These are phyloP conservation scores for Drosophila erecta DNA, from an alignment of 1,140 invertebrate species.

Conservation along the genomic window DNA sequence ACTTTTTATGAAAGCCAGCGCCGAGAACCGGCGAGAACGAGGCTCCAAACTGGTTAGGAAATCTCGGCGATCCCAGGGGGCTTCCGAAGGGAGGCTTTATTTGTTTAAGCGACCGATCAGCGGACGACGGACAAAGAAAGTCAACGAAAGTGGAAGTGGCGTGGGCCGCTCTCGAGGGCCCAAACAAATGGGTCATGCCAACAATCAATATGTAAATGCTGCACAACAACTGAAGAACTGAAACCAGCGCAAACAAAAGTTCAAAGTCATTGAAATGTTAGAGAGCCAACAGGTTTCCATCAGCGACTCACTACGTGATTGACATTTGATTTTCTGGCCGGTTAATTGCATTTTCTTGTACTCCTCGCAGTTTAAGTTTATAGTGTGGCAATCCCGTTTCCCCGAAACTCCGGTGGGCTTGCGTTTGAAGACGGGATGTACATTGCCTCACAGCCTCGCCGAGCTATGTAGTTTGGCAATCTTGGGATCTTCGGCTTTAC, in stretches of 20 bases:
- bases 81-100: background rate
- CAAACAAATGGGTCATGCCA: constrained; percentile 71
- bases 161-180: constrained; percentile 64
- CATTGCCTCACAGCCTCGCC: constrained; percentile 17
- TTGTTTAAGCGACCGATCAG: constrained; percentile 20
- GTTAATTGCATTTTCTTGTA: constrained; percentile 77
- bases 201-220: constrained; percentile 73
- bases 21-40: constrained; percentile 59
- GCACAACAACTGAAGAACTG: constrained; percentile 6
- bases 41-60: constrained; percentile 61
- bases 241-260: constrained; percentile 44
- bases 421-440: background rate
- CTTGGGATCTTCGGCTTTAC: constrained; percentile 1
- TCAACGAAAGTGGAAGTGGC: constrained; percentile 79
- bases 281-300: constrained; percentile 66
- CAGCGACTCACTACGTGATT: constrained; percentile 59
- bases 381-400: constrained; percentile 45
- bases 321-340: constrained; percentile 62
- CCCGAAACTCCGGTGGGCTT: constrained; percentile 6
- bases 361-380: background rate
- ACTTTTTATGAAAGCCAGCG: constrained; percentile 75
- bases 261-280: constrained; percentile 80
- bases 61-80: background rate
- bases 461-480: constrained; percentile 11
- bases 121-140: constrained; percentile 63